These are phyloP conservation scores for Siderastrea radians DNA, from an alignment of 92 coral and sea anemone genomes.

Conservation along the genomic window DNA sequence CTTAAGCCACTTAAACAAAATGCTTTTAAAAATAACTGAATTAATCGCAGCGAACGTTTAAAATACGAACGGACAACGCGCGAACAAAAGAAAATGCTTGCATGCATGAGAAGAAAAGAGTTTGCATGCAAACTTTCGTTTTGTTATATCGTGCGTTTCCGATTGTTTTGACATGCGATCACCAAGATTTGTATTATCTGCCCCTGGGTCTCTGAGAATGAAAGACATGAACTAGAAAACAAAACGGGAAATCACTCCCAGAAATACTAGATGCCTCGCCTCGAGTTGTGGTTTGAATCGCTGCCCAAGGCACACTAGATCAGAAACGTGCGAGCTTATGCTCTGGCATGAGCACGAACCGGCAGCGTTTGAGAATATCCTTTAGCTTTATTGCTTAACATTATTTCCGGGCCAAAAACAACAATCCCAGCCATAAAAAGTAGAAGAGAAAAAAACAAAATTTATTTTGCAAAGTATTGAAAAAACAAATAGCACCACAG, in stretches of 20 bases:
- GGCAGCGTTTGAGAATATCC: not conserved
- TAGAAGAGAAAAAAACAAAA: not conserved
- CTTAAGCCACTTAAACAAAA: not conserved
- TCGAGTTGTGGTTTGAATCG: conserved; percentile 38
- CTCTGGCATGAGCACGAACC: not conserved
- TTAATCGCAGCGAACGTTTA: not conserved
- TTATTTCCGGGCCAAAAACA: not conserved
- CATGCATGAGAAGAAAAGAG: not conserved
- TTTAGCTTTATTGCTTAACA: conserved; percentile 7
- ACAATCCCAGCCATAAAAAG: not conserved
- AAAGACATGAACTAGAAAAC: not conserved
- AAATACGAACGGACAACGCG: not conserved
- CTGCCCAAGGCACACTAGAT: not conserved
- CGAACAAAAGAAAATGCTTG: not conserved
- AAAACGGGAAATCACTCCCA: not conserved
- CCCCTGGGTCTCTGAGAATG: not conserved
- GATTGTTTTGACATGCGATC: not conserved
- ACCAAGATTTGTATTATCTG: not conserved
- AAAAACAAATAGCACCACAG: too few species aligned
- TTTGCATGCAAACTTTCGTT: not conserved
- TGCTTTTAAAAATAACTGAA: not conserved
- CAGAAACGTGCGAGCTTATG: not conserved
- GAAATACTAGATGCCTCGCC: conserved; percentile 30
- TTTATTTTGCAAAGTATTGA: too few species aligned
- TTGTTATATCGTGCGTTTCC: not conserved